Evolutionary conservation across 92 coral and sea anemone genomes (phyloP), one percentile per base, ranked within the genome.

Genomic region (Micromussa lordhowensis): DNA sequence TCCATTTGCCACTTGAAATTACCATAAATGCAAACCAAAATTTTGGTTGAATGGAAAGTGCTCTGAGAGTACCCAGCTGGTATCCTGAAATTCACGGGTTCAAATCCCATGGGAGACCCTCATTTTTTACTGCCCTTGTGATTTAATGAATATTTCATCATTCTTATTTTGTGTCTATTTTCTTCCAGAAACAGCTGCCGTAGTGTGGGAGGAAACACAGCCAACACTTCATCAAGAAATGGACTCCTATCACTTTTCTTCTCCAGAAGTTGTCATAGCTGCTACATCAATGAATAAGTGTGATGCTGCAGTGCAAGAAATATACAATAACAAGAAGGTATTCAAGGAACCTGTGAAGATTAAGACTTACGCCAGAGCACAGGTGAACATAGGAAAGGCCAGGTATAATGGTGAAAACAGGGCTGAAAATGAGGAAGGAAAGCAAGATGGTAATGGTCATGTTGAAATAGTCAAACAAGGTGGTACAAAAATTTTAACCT

Each of bases 191-290:
- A n/a, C 61, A 55, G 71, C 54, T 18, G 22, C 36, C 31, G 53
- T 51, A 13, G 18, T 38, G 6, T 88, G 89, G 94, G 89, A 88
- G 82, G 88, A 88, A 63, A 91, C 92, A 49, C 94, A 91, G 69
- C 61, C 75, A 22, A 40, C 78, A 54, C 32, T 48, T 38, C 79
- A 34, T 55, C 75, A 68, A 82, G 92, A 28, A 54, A 58, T 85
- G 54, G 94, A 91, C 66, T 82, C 91, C 10, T 91, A 81, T 63
- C 84, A 81, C 78, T 87, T 78, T 69, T 86, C 89, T 55, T 77
- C 88, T 55, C 89, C 88, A 49, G 86, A 80, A 16, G 55, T 54
- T 57, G 48, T 75, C 61, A 3, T 51, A 29, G 32, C 53, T 4
- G 22, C 31, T 31, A 49, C 49, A 21, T 64, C 77, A 66, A 44